Evolutionary conservation across 1,140 invertebrate species (phyloP).

Genomic region (Teleopsis dalmanni): DNA sequence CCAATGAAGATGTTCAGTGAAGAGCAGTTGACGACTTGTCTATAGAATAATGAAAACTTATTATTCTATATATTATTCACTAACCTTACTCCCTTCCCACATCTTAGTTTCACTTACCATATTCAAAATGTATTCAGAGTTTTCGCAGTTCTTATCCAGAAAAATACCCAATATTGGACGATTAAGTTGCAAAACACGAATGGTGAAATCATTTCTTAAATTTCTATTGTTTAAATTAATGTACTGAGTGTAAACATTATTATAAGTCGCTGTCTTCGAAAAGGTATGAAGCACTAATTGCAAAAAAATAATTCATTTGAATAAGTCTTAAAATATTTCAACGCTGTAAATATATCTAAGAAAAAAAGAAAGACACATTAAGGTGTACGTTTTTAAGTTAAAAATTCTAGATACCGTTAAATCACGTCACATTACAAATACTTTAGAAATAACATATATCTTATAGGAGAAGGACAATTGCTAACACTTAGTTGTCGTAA

Average conservation of each 20-base stretch:
- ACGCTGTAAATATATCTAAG: too few relatives aligned
- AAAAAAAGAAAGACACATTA: too few relatives aligned
- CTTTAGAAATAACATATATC: too few relatives aligned
- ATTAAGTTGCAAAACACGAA: neutral
- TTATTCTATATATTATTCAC: neutral
- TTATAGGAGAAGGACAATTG: too few relatives aligned
- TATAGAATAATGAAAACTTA: neutral
- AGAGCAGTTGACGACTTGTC: conserved; percentile 5
- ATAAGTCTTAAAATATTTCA: too few relatives aligned
- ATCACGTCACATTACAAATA: too few relatives aligned
- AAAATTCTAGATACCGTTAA: too few relatives aligned
- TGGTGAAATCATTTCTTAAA: neutral
- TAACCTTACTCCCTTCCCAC: neutral
- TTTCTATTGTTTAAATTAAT: neutral
- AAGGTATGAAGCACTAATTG: too few relatives aligned
- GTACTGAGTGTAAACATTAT: neutral
- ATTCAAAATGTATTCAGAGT: conserved; percentile 5
- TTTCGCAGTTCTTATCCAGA: conserved; percentile 12
- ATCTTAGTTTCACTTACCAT: conserved; percentile 2
- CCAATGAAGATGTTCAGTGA: conserved; percentile 10
- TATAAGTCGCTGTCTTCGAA: neutral
- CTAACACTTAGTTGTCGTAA: too few relatives aligned
- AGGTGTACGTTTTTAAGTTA: too few relatives aligned
- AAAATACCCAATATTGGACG: neutral
- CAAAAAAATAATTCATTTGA: too few relatives aligned